Evolutionary conservation across 2,797 vertebrate genomes (phyloP).

Genomic region (Dallia pectoralis): DNA sequence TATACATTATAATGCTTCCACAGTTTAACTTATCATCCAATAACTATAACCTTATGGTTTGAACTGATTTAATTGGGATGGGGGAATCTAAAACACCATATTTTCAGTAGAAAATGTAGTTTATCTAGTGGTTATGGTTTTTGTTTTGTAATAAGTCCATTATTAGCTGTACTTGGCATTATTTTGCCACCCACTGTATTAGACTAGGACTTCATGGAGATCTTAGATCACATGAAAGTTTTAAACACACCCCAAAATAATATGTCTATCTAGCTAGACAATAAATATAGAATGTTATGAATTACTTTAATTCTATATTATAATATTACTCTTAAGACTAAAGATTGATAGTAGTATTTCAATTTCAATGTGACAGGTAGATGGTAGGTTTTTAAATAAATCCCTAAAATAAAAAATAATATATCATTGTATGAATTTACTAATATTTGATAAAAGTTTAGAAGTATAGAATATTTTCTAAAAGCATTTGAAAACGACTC

Average conservation of each 20-base stretch:
- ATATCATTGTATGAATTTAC: not conserved
- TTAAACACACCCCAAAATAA: too few relatives aligned
- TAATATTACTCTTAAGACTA: not conserved
- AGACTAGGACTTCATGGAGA: too few relatives aligned
- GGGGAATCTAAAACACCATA: not conserved
- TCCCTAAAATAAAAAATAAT: not conserved
- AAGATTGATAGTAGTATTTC: not conserved
- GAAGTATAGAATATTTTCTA: not conserved
- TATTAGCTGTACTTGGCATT: too few relatives aligned
- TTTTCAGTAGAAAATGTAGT: not conserved
- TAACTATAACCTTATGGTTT: not conserved
- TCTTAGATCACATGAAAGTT: too few relatives aligned
- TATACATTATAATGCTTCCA: not conserved
- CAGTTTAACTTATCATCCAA: not conserved
- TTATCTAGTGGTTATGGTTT: too few relatives aligned
- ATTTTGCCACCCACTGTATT: too few relatives aligned
- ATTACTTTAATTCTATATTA: too few relatives aligned
- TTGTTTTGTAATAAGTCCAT: too few relatives aligned
- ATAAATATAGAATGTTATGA: too few relatives aligned
- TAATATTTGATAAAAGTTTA: not conserved
- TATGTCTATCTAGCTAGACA: too few relatives aligned
- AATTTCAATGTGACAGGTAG: not conserved
- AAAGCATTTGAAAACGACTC: not conserved
- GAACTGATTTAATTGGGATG: not conserved
- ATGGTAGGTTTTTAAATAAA: not conserved